Base-by-base conservation (phyloP, 2,888 invertebrate genomes). In the Tridacna crocea region DNA sequence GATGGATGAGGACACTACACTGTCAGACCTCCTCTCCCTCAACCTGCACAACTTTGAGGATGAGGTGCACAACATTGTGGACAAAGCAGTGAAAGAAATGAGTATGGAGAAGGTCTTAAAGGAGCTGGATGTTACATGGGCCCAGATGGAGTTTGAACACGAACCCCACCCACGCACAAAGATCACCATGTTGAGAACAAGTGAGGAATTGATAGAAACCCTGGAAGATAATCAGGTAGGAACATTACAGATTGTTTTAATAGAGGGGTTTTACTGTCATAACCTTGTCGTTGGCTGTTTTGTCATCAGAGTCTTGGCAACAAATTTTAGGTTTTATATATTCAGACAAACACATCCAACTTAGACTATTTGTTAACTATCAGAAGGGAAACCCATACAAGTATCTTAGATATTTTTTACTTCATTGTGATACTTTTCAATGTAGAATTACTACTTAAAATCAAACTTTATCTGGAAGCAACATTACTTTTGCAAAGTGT, bases 21-120 rank as follows among this genome's bases (percentile, higher is more conserved):
- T 99, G 90, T 97, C 98, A 0, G 99, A 99, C 94, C 95, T 99
- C 26, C 95, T 99, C 83, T 97, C 97, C 12, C 95, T 99, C 70
- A 98, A 98, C 94, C 96, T 99, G n/a, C 99, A 99, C 94, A 98
- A 98, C 94, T 99, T 98, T 94, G 99, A 99, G 94, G 99, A 99
- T 94, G 99, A 99, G 94, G 99, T 94, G 0, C 98, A 98, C 92
- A 98, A 98, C 94, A 98, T 99, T 90, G 99, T 99, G 15, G 99
- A 99, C 94, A 98, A 98, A 95, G 98, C 99, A 0, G 98, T 98
- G 0, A 99, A 99, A 95, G 99, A 99, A 95, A 98, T 98, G 97
- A 98, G 98, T 0, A 99, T 99, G 98, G 99, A 99, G 94, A 99
- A 98, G 94, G 97, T 97, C 79, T 95, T 99, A 72, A 96, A 97